Percentiles rank a stretch among this genome's conserved stretches.
These are phyloP conservation scores for Arrhopalites spinosus DNA, from an alignment of 2,888 invertebrate species.

Conservation along the genomic window DNA sequence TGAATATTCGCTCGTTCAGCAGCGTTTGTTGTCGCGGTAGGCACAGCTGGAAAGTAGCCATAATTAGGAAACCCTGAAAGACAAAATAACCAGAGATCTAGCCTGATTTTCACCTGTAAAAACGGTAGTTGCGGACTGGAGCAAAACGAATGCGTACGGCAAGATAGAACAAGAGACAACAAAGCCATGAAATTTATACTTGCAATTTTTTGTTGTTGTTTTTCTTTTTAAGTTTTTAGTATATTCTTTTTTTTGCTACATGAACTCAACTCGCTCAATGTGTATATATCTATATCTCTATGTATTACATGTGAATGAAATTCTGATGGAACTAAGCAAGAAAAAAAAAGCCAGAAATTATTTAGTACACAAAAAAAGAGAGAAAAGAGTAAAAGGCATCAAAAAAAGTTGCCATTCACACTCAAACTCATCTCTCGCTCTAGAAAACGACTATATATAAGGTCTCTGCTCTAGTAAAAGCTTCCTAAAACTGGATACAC, in stretches of 20 bases:
- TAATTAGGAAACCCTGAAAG: conserved; percentile 62
- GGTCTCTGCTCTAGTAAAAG: too few relatives aligned
- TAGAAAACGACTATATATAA: conserved; percentile 1
- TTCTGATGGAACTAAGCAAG: background rate
- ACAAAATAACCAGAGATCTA: conserved; percentile 42
- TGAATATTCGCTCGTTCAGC: conserved; percentile 57
- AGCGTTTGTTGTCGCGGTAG: conserved; percentile 62
- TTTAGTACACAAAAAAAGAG: conserved; percentile 1
- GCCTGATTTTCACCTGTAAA: conserved; percentile 25
- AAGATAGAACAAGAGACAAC: background rate
- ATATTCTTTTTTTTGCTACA: background rate
- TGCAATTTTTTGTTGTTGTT: background rate
- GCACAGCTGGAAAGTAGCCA: conserved; percentile 63
- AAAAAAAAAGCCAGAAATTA: background rate
- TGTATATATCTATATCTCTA: background rate
- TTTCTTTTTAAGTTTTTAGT: background rate
- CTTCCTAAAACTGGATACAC: too few relatives aligned
- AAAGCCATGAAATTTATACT: conserved; percentile 3
- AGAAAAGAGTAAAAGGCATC: background rate
- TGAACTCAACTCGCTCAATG: background rate
- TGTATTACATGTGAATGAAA: background rate
- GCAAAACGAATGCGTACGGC: conserved; percentile 1
- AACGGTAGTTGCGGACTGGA: conserved; percentile 2
- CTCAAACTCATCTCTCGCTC: conserved; percentile 1
- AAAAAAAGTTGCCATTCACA: background rate